Evolutionary conservation across 2,888 invertebrate genomes (phyloP).

Genomic region (Ennomos fuscantarius): DNA sequence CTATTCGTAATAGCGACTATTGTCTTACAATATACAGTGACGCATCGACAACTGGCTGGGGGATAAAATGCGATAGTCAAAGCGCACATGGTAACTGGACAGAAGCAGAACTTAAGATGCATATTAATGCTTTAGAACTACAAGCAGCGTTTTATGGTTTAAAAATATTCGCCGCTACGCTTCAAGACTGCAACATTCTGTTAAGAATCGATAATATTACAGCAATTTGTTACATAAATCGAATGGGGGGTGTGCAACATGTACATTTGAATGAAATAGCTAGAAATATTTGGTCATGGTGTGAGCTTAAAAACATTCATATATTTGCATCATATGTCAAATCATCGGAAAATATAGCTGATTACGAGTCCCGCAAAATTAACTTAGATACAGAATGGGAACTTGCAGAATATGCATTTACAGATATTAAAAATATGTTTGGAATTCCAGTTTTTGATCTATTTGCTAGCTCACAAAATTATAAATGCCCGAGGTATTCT

Average conservation of each 20-base stretch:
- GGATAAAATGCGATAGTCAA: slow-evolving; percentile 6
- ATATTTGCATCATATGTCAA: not conserved
- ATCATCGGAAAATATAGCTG: slow-evolving; percentile 17
- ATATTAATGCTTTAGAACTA: slow-evolving; percentile 23
- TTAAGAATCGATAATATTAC: too few species aligned
- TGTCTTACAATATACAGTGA: slow-evolving; percentile 12
- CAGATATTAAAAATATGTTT: slow-evolving; percentile 17
- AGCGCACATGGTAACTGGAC: slow-evolving; percentile 1
- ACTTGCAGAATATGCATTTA: slow-evolving; percentile 21
- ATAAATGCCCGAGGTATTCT: slow-evolving; percentile 30
- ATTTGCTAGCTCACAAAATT: slow-evolving; percentile 32
- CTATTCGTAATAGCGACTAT: slow-evolving; percentile 15
- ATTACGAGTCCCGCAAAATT: slow-evolving; percentile 25
- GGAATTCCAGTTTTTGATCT: slow-evolving; percentile 32
- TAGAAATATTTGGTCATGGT: slow-evolving; percentile 26
- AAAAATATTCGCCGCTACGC: slow-evolving; percentile 10
- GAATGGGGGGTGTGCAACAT: too few species aligned
- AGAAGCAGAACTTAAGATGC: slow-evolving; percentile 12
- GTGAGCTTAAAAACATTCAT: not conserved
- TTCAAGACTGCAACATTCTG: slow-evolving; percentile 6
- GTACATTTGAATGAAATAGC: too few species aligned
- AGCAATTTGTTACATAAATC: slow-evolving; percentile 16
- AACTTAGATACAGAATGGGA: slow-evolving; percentile 32
- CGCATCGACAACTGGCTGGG: too few species aligned
- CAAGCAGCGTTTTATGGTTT: slow-evolving; percentile 17